A percentile compares a stretch with the other conserved stretches of the same genome.
phyloP scores from a whole-genome alignment of 2,888 invertebrate species.

The Polietes domitor region DNA sequence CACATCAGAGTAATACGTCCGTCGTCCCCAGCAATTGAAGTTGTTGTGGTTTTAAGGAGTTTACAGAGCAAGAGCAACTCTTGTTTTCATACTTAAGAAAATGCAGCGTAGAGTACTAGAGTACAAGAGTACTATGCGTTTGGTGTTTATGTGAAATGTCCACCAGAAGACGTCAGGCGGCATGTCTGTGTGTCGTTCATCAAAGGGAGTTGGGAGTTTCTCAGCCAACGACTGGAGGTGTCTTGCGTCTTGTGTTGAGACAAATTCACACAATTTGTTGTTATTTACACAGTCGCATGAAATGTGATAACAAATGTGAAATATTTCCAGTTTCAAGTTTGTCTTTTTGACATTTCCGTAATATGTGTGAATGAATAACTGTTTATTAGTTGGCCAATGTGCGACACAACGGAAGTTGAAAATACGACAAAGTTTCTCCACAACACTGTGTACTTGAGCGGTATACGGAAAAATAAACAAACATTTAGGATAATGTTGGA shows the following conservation, averaged over 20 bases:
- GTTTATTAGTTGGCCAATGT: background rate
- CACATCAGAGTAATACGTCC: conserved; percentile 28
- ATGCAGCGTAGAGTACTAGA: background rate
- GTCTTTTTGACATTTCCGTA: conserved; percentile 7
- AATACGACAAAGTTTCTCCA: background rate
- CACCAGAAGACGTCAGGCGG: too few relatives aligned
- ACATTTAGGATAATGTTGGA: too few relatives aligned
- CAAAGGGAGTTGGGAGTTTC: conserved; percentile 4
- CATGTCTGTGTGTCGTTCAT: background rate
- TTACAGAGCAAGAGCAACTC: background rate
- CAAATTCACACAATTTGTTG: conserved; percentile 16
- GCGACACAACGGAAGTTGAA: background rate
- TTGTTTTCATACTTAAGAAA: background rate
- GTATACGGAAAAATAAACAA: too few relatives aligned
- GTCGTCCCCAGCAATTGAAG: background rate
- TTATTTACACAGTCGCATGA: background rate
- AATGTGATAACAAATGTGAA: conserved; percentile 4
- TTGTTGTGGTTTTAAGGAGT: background rate
- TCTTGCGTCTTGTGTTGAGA: background rate
- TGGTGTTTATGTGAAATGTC: background rate
- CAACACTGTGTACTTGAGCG: too few relatives aligned
- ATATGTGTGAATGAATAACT: background rate
- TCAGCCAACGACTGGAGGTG: background rate
- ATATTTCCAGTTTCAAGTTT: background rate
- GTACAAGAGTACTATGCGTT: background rate